Evolutionary conservation across 2,113 vertebrate species (phyloP), one percentile per base, ranked within the genome.

Genomic region (Centropus unirufus): DNA sequence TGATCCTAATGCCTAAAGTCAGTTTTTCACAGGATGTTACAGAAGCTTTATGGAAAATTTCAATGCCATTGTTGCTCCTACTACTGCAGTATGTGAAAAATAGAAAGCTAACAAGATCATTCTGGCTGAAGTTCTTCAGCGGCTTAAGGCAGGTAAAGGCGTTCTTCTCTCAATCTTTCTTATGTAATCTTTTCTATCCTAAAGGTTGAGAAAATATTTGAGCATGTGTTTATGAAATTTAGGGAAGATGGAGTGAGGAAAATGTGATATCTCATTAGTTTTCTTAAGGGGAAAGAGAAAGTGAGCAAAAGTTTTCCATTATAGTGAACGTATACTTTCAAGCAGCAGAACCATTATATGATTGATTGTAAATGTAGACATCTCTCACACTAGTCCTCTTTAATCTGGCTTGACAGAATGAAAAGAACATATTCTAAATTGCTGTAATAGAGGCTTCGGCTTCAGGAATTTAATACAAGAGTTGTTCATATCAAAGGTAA

Each of bases 371-470:
- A 89, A 62, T 46, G 63, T 27, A 76, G 19, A 18, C 51, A 83
- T 68, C 40, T 84, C 47, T 92, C 30, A 64, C n/a, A 64, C 18
- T 36, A 90, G 74, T 64, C 4, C 20, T 68, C 30, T 87, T 87
- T 90, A 90, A 90, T 87, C 63, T 82, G 24, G 16, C 68, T 85
- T 94, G 58, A 91, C 67, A 93, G 70, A 95, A 73, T 49, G 54
- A 90, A 92, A 95, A 44, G 16, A 87, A 88, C 30, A 61, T 78
- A 68, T 29, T 87, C 40, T 58, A 85, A 91, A 90, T 76, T 83
- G 67, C 62, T 93, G 17, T 72, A 79, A 87, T 79, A 91, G 44
- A 59, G 3, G 54, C 58, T 95, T 94, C 69, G 84, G 74, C 58
- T 90, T 72, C 66, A 89, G 84, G 30, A 94, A 94, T 87, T 89